Percentiles rank a stretch among this genome's conserved stretches.
Conservation (phyloP, 2,113 vertebrate species). For the Oryzias celebensis region DNA sequence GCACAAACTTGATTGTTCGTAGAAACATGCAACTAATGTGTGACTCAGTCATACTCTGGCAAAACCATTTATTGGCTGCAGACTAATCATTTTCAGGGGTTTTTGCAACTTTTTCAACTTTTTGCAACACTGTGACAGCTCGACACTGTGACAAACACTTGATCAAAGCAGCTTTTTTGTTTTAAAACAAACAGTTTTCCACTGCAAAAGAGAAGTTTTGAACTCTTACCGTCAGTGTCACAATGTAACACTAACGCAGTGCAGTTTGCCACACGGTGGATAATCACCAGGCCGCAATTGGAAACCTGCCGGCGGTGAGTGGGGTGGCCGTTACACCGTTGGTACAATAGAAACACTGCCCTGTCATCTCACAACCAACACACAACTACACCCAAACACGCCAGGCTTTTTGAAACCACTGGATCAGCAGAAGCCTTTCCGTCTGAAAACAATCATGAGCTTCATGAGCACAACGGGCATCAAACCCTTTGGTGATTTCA, state of each 20-base stretch:
- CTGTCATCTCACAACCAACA: constrained; percentile 37
- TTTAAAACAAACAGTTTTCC: background rate
- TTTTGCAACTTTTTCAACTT: too few species aligned
- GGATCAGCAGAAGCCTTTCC: constrained; percentile 71
- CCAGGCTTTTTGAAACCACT: constrained; percentile 60
- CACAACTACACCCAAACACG: constrained; percentile 49
- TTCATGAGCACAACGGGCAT: constrained; percentile 43
- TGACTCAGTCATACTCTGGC: too few species aligned
- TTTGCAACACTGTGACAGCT: background rate
- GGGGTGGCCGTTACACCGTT: background rate
- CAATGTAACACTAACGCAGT: background rate
- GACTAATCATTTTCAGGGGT: too few species aligned
- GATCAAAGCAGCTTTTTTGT: background rate
- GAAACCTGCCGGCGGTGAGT: constrained; percentile 6
- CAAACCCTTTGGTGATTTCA: constrained; percentile 28
- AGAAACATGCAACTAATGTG: too few species aligned
- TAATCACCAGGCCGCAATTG: background rate
- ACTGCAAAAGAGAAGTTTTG: background rate
- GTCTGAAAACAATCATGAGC: constrained; percentile 62
- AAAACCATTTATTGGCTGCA: too few species aligned
- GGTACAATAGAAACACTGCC: constrained; percentile 27
- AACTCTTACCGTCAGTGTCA: background rate
- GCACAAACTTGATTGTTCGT: background rate
- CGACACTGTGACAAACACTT: background rate
- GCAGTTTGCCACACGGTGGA: background rate